phyloP scores from a whole-genome alignment of 2,888 invertebrate species.

The Euphydryas editha region DNA sequence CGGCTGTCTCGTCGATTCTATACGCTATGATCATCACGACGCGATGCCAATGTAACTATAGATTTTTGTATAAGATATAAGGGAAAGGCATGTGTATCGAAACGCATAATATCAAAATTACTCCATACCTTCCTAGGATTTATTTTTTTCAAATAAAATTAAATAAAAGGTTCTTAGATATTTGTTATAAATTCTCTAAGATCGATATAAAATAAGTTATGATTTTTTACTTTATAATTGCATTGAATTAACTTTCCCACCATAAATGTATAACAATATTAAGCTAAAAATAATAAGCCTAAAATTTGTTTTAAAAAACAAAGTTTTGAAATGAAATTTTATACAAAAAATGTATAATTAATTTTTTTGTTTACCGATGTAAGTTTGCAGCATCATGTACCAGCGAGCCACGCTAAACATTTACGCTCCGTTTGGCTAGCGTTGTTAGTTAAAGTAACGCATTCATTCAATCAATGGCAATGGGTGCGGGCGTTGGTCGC shows the following conservation, averaged over 20 bases:
- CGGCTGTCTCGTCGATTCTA: slow-evolving; percentile 52
- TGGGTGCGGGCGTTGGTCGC: slow-evolving; percentile 81
- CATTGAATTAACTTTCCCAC: no score
- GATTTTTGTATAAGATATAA: slow-evolving; percentile 12
- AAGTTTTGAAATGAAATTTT: background rate
- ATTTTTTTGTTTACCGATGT: background rate
- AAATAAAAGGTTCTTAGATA: background rate
- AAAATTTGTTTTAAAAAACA: no score
- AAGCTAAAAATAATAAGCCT: no score
- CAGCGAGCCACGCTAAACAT: slow-evolving; percentile 51
- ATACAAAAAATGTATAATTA: background rate
- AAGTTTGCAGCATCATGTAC: slow-evolving; percentile 18
- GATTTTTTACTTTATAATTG: no score
- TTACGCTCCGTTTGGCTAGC: slow-evolving; percentile 66
- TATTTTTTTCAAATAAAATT: background rate
- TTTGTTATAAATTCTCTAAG: no score
- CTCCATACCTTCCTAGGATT: background rate
- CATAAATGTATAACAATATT: no score
- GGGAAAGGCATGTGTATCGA: slow-evolving; percentile 28
- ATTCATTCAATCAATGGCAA: slow-evolving; percentile 77
- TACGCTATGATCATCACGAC: slow-evolving; percentile 52
- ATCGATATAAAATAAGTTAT: no score
- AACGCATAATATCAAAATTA: slow-evolving; percentile 14
- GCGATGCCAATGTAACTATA: slow-evolving; percentile 39
- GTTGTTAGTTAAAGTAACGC: slow-evolving; percentile 75